phyloP scores from a whole-genome alignment of 1,140 invertebrate genomes.

The Trichonephila inaurata region DNA sequence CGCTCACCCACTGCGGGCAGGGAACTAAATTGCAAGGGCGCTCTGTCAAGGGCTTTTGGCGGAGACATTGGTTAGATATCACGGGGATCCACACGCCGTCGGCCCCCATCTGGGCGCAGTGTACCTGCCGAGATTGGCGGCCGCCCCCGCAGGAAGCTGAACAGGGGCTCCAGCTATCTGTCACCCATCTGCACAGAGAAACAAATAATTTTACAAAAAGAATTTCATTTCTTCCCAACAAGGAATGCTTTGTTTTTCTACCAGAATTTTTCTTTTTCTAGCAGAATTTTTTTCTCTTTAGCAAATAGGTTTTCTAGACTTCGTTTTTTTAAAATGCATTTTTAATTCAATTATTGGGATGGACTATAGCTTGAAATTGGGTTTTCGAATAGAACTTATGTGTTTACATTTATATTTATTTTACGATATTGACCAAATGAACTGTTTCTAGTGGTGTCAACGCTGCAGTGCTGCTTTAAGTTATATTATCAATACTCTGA shows the following conservation, averaged over 20 bases:
- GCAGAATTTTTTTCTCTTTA: not conserved
- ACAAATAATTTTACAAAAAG: constrained; percentile 24
- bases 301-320: too few relatives aligned
- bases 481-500: too few relatives aligned
- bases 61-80: constrained; percentile 82
- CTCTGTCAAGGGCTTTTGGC: constrained; percentile 88
- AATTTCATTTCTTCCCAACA: not conserved
- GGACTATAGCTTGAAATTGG: too few relatives aligned
- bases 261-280: not conserved
- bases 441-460: too few relatives aligned
- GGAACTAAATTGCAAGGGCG: constrained; percentile 90
- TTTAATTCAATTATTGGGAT: too few relatives aligned
- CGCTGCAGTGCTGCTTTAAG: too few relatives aligned
- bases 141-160: constrained; percentile 91
- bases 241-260: not conserved
- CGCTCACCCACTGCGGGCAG: constrained; percentile 90
- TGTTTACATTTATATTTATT: too few relatives aligned
- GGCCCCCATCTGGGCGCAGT: constrained; percentile 86
- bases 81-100: constrained; percentile 87
- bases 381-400: too few relatives aligned
- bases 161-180: constrained; percentile 92
- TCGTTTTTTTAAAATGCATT: too few relatives aligned
- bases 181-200: constrained; percentile 88
- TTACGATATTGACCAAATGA: too few relatives aligned
- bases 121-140: constrained; percentile 87